These are phyloP conservation scores for Sthenelais limicola DNA, from an alignment of 2,888 invertebrate genomes.

Conservation along the genomic window DNA sequence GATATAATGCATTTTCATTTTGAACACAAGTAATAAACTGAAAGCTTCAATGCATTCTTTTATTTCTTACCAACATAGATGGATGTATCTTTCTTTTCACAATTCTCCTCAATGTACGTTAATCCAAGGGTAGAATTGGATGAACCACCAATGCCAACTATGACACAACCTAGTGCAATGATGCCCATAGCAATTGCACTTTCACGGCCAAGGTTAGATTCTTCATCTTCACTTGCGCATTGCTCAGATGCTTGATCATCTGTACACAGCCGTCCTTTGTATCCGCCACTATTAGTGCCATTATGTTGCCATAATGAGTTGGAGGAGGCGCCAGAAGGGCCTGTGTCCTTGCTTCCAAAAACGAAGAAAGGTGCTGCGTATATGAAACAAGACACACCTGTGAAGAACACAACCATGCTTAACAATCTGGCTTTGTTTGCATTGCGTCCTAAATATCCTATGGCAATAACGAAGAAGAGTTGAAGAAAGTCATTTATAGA, in stretches of 20 bases:
- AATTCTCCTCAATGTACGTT: conserved; percentile 24
- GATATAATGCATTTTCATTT: too few relatives aligned
- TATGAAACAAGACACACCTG: conserved; percentile 46
- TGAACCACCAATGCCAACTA: conserved; percentile 1
- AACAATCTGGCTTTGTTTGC: conserved; percentile 51
- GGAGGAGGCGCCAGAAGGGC: neutral
- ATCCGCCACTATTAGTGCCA: neutral
- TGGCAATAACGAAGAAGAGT: conserved; percentile 49
- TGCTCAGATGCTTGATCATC: too few relatives aligned
- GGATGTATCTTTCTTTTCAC: neutral
- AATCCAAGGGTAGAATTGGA: conserved; percentile 12
- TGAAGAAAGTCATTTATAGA: conserved; percentile 49
- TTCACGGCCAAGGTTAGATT: neutral
- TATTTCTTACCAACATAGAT: conserved; percentile 28
- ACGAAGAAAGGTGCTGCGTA: conserved; percentile 50
- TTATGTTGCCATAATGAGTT: neutral
- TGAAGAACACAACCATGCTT: conserved; percentile 42
- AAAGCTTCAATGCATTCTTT: too few relatives aligned
- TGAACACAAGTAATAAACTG: too few relatives aligned
- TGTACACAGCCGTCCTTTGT: too few relatives aligned
- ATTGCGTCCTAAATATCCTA: conserved; percentile 50
- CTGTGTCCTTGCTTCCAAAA: conserved; percentile 9
- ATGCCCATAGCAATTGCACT: neutral
- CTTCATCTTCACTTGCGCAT: conserved; percentile 12
- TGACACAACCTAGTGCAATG: conserved; percentile 18